Conservation (phyloP, 2,113 vertebrate species). For the Paradisaea rubra region DNA sequence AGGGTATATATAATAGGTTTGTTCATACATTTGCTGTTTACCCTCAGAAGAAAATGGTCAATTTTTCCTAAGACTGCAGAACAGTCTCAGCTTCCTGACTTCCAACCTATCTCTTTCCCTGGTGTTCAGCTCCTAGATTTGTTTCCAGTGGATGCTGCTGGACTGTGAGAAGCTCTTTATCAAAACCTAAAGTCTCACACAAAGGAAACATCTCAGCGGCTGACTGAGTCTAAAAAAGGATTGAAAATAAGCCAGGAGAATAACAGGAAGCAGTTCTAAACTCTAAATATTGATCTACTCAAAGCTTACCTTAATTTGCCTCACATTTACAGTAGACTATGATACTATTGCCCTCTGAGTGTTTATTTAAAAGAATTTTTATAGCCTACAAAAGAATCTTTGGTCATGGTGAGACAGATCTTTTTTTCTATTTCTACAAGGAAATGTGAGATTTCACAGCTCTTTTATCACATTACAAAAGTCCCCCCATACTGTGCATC, state of each 20-base stretch:
- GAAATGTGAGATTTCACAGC: constrained; percentile 10
- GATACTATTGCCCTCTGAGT: background rate
- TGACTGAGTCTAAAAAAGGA: background rate
- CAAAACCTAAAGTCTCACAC: background rate
- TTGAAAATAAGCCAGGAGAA: constrained; percentile 4
- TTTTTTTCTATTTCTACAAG: background rate
- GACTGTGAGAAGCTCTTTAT: background rate
- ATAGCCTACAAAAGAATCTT: background rate
- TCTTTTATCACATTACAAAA: background rate
- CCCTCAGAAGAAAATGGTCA: background rate
- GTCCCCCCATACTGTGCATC: background rate
- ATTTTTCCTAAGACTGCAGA: background rate
- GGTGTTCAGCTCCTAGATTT: background rate
- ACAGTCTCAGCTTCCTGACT: background rate
- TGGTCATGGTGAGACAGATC: background rate
- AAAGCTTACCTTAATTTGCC: background rate
- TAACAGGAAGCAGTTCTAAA: constrained; percentile 40
- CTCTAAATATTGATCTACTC: background rate
- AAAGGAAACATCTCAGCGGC: constrained; percentile 3
- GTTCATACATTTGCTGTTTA: background rate
- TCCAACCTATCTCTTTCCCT: background rate
- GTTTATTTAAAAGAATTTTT: background rate
- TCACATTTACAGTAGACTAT: background rate
- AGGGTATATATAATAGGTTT: background rate
- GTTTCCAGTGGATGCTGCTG: background rate